Conservation (phyloP, 2,888 invertebrate genomes). For the Drosophila birchii region DNA sequence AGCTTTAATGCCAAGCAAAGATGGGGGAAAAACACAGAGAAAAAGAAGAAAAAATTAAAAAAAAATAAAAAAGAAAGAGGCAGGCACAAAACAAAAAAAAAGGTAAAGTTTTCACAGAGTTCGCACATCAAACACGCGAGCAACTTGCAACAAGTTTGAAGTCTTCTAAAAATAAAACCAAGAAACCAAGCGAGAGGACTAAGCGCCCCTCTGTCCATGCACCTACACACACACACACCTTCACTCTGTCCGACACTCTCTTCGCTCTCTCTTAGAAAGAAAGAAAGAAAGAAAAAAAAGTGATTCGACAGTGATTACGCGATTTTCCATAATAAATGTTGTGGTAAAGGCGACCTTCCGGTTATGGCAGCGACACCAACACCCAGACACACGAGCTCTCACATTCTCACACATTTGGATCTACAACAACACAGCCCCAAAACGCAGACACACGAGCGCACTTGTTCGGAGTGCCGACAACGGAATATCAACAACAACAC, state of each 20-base stretch:
- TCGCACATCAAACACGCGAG: slow-evolving; percentile 64
- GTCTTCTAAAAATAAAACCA: slow-evolving; percentile 73
- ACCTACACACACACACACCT: neutral
- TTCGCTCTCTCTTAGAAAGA: slow-evolving; percentile 23
- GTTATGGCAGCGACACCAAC: slow-evolving; percentile 62
- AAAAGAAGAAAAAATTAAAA: neutral
- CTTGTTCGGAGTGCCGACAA: slow-evolving; percentile 67
- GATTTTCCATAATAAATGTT: slow-evolving; percentile 81
- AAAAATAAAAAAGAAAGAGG: neutral
- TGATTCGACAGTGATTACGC: slow-evolving; percentile 81
- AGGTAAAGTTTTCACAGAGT: slow-evolving; percentile 61
- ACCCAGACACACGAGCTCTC: slow-evolving; percentile 8
- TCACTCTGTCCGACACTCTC: slow-evolving; percentile 1
- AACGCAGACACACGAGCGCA: slow-evolving; percentile 37
- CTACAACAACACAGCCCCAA: slow-evolving; percentile 11
- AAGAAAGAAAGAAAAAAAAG: slow-evolving; percentile 48
- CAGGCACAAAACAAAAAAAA: neutral
- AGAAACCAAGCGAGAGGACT: slow-evolving; percentile 35
- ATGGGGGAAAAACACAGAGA: neutral
- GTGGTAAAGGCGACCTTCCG: slow-evolving; percentile 83
- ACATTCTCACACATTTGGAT: slow-evolving; percentile 13
- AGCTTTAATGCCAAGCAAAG: slow-evolving; percentile 33
- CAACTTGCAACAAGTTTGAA: slow-evolving; percentile 78
- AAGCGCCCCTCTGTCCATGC: neutral
- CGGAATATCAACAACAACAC: slow-evolving; percentile 47